Evolutionary conservation across 2,888 invertebrate species (phyloP), one percentile per base, ranked within the genome.

Genomic region (Odontomyia ornata): DNA sequence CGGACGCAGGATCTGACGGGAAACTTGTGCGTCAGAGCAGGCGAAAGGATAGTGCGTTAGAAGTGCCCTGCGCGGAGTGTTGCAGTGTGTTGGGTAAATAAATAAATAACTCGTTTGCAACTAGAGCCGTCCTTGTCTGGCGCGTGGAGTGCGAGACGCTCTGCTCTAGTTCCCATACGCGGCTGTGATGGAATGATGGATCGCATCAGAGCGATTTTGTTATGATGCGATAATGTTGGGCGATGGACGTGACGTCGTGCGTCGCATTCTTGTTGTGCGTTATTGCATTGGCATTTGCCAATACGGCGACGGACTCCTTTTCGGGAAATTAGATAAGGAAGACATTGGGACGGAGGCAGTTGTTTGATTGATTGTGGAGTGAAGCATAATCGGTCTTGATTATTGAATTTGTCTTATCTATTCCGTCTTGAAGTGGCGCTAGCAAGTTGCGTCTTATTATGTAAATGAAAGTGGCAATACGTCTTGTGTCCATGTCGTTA

Each of bases 171-270:
- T 23, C 67, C 15, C 21, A 11, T 3, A 64, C 64, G 28, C 15
- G 43, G 18, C 46, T 67, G 67, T 67, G 67, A 43, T 46, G 67
- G 46, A 67, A 67, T 67, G 67, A 67, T 23, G 43, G 67, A 67
- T 27, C 15, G 67, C 67, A 23, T 27, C 11, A 23, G 43, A 67
- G 67, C 18, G 13, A 64, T 64, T 64, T 64, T 64, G 64, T 64
- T 64, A n/a, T 60, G 60, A 60, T 64, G 64, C 64, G 64, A 64
- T 64, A 28, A 64, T 64, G 7, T 64, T 25, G 30, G 30, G 9
- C 36, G n/a, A 36, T 9, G 9, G 36, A 9, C 36, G 36, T 36
- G 9, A 36, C 36, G 36, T 5, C 9, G 15, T 11, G 25, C n/a
- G 64, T 9, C 13, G 64, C 25, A 25, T 60, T 60, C 60, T 13